Base-by-base conservation (phyloP, 1,140 invertebrate species). In the Rhagoletis zephyria region DNA sequence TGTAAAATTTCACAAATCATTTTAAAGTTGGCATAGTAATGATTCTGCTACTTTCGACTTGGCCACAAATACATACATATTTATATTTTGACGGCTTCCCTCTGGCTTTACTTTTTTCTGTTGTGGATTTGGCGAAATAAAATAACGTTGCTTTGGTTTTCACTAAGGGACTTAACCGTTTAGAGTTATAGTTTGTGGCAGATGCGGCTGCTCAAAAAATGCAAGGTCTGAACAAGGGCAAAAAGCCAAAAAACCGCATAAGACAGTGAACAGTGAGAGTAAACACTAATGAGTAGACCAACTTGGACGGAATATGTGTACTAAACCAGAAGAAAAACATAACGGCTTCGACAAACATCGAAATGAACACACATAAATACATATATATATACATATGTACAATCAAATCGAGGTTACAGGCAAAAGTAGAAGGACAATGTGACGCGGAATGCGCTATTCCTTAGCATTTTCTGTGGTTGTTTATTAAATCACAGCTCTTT, bases 61-160 rank as follows among this genome's bases (percentile, higher is more conserved):
- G n/a, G 64, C 64, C 64, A 30, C 64, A 67, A 67, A 19, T 67
- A 67, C 64, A 30, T 30, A 67, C 30, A 19, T 67, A 67, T 67
- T 67, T 12, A 67, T 30, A 10, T 30, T 7, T 30, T 30, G 40
- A 67, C 64, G 64, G 2, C 12, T 67, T 30, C 40, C 64, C 10
- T 3, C 40, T 67, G 0, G 19, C 40, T 67, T 67, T 30, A 67
- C 40, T 67, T 10, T 67, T 30, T 67, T 42, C 1, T 56, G 30
- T 67, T 19, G 19, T 67, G 3, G 9, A 67, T 67, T 67, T 10
- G 40, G 64, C 9, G 30, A 30, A 3, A 40, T 67, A 40, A 30
- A 3, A 40, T 67, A 40, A 30, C 30, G 30, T 67, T 42, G 64
- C 64, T 40, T 67, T 67, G 64, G 64, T 67, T 67, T 67, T 9